phyloP scores from a whole-genome alignment of 2,113 vertebrate genomes.

The Forbesichthys papilliferus region DNA sequence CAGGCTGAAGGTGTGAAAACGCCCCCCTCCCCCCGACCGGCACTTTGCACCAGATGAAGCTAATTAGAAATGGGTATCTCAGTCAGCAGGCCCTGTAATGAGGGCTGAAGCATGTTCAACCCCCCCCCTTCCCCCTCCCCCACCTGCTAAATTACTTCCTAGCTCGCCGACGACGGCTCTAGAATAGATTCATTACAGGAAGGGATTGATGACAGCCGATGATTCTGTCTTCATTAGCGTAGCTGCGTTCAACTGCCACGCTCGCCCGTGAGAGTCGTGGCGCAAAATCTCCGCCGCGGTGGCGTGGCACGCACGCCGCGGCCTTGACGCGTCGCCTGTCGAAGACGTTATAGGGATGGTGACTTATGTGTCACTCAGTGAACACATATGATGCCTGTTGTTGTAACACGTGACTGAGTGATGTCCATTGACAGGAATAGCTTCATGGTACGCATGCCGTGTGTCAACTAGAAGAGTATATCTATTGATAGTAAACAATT shows the following conservation, averaged over 20 bases:
- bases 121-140: background rate
- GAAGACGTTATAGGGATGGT: too few species aligned
- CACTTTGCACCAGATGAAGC: slow-evolving; percentile 11
- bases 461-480: too few species aligned
- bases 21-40: background rate
- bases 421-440: too few species aligned
- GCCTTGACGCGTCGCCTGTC: too few species aligned
- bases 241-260: background rate
- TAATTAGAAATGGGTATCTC: slow-evolving; percentile 39
- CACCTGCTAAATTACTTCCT: slow-evolving; percentile 31
- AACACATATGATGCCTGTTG: too few species aligned
- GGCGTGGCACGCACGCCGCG: too few species aligned
- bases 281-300: background rate
- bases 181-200: slow-evolving; percentile 22
- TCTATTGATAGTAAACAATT: too few species aligned
- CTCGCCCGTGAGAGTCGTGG: background rate
- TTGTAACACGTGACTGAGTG: too few species aligned
- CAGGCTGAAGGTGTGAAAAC: slow-evolving; percentile 39
- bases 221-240: slow-evolving; percentile 35
- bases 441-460: too few species aligned
- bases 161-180: slow-evolving; percentile 4
- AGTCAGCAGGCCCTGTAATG: slow-evolving; percentile 32
- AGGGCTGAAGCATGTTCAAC: slow-evolving; percentile 29
- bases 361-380: too few species aligned
- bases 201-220: slow-evolving; percentile 14